phyloP scores from a whole-genome alignment of 1,140 invertebrate species.

The Drosophila obscura region DNA sequence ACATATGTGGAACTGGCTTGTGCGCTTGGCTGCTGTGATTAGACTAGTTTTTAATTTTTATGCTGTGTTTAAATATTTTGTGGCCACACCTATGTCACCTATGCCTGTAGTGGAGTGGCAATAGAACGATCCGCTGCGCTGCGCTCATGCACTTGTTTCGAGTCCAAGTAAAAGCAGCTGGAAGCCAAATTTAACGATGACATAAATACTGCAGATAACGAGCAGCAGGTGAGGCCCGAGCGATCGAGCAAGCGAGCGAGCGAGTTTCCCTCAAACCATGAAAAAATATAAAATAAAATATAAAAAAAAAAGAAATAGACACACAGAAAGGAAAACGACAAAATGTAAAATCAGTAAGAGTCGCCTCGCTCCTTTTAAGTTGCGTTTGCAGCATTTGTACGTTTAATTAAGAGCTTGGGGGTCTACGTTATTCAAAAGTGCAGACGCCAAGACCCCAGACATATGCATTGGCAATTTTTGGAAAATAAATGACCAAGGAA shows the following conservation, averaged over 20 bases:
- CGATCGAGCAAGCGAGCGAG: neutral
- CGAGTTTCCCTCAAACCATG: conserved; percentile 48
- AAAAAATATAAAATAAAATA: conserved; percentile 10
- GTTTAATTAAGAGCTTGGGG: conserved; percentile 22
- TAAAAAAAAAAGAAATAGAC: neutral
- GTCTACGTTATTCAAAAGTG: conserved; percentile 8
- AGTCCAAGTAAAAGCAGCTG: conserved; percentile 63
- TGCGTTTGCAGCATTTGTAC: conserved; percentile 7
- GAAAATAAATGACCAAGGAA: neutral
- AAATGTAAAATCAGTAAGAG: conserved; percentile 24
- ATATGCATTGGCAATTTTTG: neutral
- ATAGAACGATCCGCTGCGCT: conserved; percentile 3
- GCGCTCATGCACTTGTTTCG: conserved; percentile 49
- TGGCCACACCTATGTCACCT: conserved; percentile 61
- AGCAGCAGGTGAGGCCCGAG: conserved; percentile 42
- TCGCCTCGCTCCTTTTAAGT: conserved; percentile 5
- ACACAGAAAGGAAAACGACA: conserved; percentile 1
- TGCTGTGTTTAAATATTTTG: conserved; percentile 74
- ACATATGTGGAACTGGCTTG: conserved; percentile 20
- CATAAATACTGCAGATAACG: conserved; percentile 76
- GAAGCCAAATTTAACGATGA: conserved; percentile 73
- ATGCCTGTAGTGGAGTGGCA: conserved; percentile 5
- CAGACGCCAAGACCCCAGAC: too few relatives aligned
- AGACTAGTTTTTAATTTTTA: conserved; percentile 78
- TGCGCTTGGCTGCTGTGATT: conserved; percentile 45